Base-by-base conservation (phyloP, 1,140 invertebrate genomes). In the Sarcophaga peregrina region DNA sequence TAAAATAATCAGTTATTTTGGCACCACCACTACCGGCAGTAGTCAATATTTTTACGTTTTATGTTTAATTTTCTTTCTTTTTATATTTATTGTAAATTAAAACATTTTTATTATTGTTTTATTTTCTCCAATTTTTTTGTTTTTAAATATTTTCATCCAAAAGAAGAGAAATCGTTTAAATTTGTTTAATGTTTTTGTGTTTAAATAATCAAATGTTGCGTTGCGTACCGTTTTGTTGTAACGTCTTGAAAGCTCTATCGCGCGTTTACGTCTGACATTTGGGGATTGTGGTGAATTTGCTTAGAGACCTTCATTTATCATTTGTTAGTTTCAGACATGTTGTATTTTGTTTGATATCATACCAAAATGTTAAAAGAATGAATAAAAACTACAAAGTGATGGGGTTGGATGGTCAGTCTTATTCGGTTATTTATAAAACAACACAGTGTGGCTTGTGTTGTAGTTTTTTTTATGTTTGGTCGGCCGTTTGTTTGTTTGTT, bases 191-290 rank as follows among this genome's bases (percentile, higher is more conserved):
- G 20, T 54, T 54, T 25, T 25, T 17, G 1, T 20, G 1, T 72
- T 25, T 72, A 5, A 78, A 78, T 17, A 17, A 9, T 78, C 25
- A 78, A 78, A 68, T 20, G 10, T 13, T 13, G 10, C n/a, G 62
- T 68, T 68, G 62, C 75, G n/a, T 76, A n/a, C 74, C 74, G 74
- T 58, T 37, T 37, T 20, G 75, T 78, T 52, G 75, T 78, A 78
- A 78, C 75, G 74, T 76, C 45, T 76, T 76, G 13, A 76, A 76
- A 48, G 74, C 74, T 76, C 74, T 46, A 76, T 46, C 74, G 75
- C 75, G 47, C 75, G 75, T 78, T 52, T 50, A 78, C 75, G 75
- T 78, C 75, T 78, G 75, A 78, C 75, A 78, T 78, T 78, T 78
- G 20, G 47, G 11, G 8, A 17, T 78, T 78, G 75, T 78, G 75